Evolutionary conservation across 2,888 invertebrate genomes (phyloP).

Genomic region (Leptothorax acervorum): DNA sequence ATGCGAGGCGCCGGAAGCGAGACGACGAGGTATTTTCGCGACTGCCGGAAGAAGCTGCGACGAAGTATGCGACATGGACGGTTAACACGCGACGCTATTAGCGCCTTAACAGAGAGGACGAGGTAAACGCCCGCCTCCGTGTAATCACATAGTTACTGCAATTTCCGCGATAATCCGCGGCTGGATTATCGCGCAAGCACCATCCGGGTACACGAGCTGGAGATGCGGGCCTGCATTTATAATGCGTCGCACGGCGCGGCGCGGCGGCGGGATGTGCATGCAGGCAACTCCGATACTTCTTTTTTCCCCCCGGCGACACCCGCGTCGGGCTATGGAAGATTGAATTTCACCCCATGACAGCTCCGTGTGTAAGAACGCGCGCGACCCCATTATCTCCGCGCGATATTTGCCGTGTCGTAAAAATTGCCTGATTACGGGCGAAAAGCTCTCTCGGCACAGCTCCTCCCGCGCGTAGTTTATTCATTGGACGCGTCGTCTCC

Average conservation of each 20-base stretch:
- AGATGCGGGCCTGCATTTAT: neutral
- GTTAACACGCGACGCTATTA: conserved; percentile 40
- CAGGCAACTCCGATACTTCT: neutral
- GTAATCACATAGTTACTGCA: conserved; percentile 58
- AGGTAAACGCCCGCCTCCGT: neutral
- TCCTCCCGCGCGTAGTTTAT: neutral
- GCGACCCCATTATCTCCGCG: neutral
- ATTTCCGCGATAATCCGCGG: conserved; percentile 58
- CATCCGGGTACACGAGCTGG: neutral
- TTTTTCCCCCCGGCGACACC: neutral
- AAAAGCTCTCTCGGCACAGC: neutral
- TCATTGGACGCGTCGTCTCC: neutral
- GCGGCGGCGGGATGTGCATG: neutral
- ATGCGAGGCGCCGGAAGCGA: conserved; percentile 1
- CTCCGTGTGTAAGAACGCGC: neutral
- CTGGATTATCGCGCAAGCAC: conserved; percentile 32
- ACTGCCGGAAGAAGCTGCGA: conserved; percentile 7
- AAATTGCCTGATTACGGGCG: conserved; percentile 35
- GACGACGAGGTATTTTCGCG: conserved; percentile 7
- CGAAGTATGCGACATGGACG: neutral
- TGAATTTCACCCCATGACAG: neutral
- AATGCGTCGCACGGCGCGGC: neutral
- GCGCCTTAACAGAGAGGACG: neutral
- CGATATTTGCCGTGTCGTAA: neutral
- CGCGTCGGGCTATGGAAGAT: neutral